These are phyloP conservation scores for Metalampra italica DNA, from an alignment of 2,888 invertebrate genomes.

Conservation along the genomic window DNA sequence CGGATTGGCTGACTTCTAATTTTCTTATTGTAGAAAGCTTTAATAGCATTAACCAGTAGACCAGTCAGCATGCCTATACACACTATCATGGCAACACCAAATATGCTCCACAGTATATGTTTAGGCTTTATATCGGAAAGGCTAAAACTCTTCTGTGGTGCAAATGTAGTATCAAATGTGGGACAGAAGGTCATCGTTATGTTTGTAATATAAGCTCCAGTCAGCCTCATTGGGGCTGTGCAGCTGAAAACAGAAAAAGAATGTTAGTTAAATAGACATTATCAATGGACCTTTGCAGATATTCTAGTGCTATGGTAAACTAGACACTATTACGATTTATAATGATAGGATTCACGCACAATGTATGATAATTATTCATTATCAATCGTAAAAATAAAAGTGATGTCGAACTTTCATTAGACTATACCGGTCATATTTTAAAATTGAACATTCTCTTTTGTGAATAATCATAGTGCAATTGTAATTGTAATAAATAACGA, in stretches of 20 bases:
- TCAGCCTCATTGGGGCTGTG: constrained; percentile 62
- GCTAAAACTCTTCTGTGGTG: constrained; percentile 40
- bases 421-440: too few relatives aligned
- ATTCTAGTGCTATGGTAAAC: not conserved
- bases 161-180: constrained; percentile 52
- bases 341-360: too few relatives aligned
- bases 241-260: constrained; percentile 54
- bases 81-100: constrained; percentile 58
- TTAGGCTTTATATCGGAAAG: constrained; percentile 55
- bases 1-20: constrained; percentile 55
- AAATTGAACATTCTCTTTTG: too few relatives aligned
- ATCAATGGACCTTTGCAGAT: not conserved
- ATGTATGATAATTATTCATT: too few relatives aligned
- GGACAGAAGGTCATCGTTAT: constrained; percentile 61
- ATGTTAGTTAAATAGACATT: not conserved
- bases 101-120: constrained; percentile 66
- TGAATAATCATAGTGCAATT: too few relatives aligned
- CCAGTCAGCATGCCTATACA: constrained; percentile 61
- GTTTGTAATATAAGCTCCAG: constrained; percentile 61
- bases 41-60: constrained; percentile 52
- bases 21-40: constrained; percentile 53
- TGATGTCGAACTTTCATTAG: too few relatives aligned
- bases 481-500: too few relatives aligned
- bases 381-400: too few relatives aligned
- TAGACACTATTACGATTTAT: too few relatives aligned